Evolutionary conservation across 2,888 invertebrate species (phyloP).

Genomic region (Ferrisia virgata): DNA sequence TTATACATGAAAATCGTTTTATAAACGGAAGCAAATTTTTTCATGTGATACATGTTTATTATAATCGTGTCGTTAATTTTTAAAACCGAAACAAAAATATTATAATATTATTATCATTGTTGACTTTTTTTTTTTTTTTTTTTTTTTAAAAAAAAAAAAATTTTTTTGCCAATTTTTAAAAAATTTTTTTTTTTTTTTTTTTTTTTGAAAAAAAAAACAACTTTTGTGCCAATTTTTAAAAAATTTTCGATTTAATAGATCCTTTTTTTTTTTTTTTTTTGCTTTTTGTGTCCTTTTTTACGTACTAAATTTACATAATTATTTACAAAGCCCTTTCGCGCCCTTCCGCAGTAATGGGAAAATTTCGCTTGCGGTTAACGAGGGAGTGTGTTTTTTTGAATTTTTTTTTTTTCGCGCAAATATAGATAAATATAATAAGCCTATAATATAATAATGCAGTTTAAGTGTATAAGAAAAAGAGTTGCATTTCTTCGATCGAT

Average conservation of each 20-base stretch:
- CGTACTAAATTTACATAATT: neutral
- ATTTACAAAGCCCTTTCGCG: neutral
- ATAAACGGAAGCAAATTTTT: neutral
- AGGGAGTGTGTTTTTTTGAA: neutral
- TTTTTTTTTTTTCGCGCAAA: neutral
- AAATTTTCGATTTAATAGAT: neutral
- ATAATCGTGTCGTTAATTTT: neutral
- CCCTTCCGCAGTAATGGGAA: neutral
- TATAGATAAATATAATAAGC: neutral
- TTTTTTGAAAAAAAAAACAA: too few relatives aligned
- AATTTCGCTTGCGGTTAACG: neutral
- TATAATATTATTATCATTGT: neutral
- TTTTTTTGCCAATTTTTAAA: too few relatives aligned
- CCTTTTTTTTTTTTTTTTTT: neutral
- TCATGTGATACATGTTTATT: neutral
- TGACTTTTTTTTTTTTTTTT: too few relatives aligned
- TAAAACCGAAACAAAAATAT: neutral
- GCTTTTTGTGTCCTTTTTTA: neutral
- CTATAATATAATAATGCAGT: neutral
- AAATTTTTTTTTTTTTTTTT: too few relatives aligned
- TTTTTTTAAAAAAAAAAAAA: too few relatives aligned
- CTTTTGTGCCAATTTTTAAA: neutral
- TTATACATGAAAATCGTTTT: constrained; percentile 7
- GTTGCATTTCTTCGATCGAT: neutral
- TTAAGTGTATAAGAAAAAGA: neutral